Evolutionary conservation across 2,888 invertebrate species (phyloP), one percentile per base, ranked within the genome.

Genomic region (Gymnosoma rotundatum): DNA sequence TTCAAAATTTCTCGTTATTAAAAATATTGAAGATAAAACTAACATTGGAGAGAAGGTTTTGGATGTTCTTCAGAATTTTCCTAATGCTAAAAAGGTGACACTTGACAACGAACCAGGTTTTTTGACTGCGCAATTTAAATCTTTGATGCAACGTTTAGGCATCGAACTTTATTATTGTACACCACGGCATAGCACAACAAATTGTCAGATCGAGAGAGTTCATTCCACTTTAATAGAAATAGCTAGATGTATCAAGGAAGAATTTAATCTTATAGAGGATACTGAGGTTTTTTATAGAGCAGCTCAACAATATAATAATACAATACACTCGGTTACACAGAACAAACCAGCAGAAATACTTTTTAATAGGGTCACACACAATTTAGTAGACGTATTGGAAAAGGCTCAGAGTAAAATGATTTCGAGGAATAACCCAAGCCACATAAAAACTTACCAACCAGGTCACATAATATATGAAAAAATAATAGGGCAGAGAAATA

Each of bases 41-140:
- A 42, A 61, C 32, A 9, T 42, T 18, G 38, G 61, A 32, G 38
- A 42, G n/a, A 61, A 38, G 10, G 12, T 42, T 12, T 21, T 61
- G 20, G 85, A 85, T 25, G 8, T 85, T 5, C 25, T 85, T 21
- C 83, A 85, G 48, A 56, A 16, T 2, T 82, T 74, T 45, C 78
- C 78, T 12, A 56, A 79, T 21, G 61, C 56, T 0, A 45, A 83
- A 78, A 56, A 61, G 18, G 78, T 66, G n/a, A 74, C 76, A 25
- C 18, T 83, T 7, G 81, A 86, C 38, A 21, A 32, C 32, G 32
- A 32, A 32, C 32, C 32, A 5, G 32, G 32, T 32, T 32, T 32
- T 32, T 32, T 32, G 8, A 7, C 32, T 32, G 32, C 8, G 6
- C 32, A 32, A 32, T 32, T 32, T 32, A 32, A 32, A 32, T 32